Evolutionary conservation across 2,888 invertebrate genomes (phyloP).

Genomic region (Ichneumoninae sp.): DNA sequence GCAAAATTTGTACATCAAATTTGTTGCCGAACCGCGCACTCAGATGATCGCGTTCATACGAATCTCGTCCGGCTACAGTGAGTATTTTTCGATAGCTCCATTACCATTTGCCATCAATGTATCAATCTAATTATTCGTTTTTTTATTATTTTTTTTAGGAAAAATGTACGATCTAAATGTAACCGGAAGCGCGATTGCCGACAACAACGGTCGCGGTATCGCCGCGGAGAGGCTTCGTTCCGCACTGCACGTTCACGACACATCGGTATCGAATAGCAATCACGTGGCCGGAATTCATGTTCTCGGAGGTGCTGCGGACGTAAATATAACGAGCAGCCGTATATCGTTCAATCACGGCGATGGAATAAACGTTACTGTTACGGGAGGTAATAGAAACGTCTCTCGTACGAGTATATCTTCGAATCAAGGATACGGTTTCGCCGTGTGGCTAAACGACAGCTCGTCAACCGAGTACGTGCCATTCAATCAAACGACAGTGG

Average conservation of each 20-base stretch:
- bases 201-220: constrained; percentile 98
- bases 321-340: constrained; percentile 95
- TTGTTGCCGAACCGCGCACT: constrained; percentile 90
- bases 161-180: constrained; percentile 95
- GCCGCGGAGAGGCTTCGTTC: constrained; percentile 96
- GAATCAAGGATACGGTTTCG: constrained; percentile 95
- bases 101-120: no score
- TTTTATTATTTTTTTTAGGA: constrained; percentile 76
- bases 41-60: constrained; percentile 92
- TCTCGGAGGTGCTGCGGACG: constrained; percentile 95
- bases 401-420: constrained; percentile 94
- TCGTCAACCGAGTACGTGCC: constrained; percentile 91
- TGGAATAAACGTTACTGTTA: constrained; percentile 97
- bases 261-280: constrained; percentile 93
- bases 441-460: constrained; percentile 96
- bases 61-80: constrained; percentile 90
- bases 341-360: constrained; percentile 97
- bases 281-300: constrained; percentile 97
- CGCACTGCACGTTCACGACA: constrained; percentile 93
- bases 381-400: constrained; percentile 96
- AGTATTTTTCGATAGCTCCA: constrained; percentile 69
- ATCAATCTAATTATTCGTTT: background rate
- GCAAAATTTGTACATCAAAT: constrained; percentile 92
- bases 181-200: constrained; percentile 92
- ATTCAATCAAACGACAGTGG: constrained; percentile 93